A percentile compares a stretch with the other conserved stretches of the same genome.
phyloP scores from a whole-genome alignment of 1,140 invertebrate species.

The Yoshiicerus persimilis region DNA sequence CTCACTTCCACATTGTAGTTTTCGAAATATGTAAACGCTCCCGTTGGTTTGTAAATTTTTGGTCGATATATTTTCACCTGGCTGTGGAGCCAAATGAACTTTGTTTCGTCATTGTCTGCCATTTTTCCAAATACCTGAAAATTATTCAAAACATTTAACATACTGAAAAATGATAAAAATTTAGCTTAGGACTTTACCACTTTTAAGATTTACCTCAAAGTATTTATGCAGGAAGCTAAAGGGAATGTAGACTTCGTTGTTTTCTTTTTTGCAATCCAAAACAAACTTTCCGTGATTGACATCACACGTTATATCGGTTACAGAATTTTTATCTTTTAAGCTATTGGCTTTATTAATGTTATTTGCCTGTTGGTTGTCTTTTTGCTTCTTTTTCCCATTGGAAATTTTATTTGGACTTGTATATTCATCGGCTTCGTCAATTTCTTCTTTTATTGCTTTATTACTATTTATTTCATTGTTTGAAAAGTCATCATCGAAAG shows the following conservation, averaged over 20 bases:
- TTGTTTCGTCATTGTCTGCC: constrained; percentile 68
- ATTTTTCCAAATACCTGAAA: constrained; percentile 68
- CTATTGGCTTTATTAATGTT: neutral
- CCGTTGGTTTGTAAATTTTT: constrained; percentile 80
- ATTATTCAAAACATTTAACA: neutral
- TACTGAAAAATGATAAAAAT: neutral
- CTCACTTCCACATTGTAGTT: constrained; percentile 96
- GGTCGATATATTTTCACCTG: constrained; percentile 89
- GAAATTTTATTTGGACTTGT: neutral
- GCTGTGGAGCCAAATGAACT: constrained; percentile 93
- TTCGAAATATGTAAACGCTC: constrained; percentile 93
- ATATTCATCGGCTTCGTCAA: neutral
- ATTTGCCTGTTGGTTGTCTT: neutral
- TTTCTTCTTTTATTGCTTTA: neutral
- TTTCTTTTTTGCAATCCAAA: constrained; percentile 78
- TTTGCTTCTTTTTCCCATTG: neutral
- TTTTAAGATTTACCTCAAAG: constrained; percentile 73
- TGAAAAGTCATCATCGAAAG: constrained; percentile 43
- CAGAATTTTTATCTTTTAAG: neutral
- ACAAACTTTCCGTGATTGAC: constrained; percentile 86
- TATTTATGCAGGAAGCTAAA: constrained; percentile 92
- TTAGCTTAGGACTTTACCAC: neutral
- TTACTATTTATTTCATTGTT: neutral
- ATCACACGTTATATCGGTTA: constrained; percentile 47
- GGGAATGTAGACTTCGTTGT: constrained; percentile 85